These are phyloP conservation scores for Rhinatrema bivittatum DNA, from an alignment of 2,797 vertebrate genomes.

Conservation along the genomic window DNA sequence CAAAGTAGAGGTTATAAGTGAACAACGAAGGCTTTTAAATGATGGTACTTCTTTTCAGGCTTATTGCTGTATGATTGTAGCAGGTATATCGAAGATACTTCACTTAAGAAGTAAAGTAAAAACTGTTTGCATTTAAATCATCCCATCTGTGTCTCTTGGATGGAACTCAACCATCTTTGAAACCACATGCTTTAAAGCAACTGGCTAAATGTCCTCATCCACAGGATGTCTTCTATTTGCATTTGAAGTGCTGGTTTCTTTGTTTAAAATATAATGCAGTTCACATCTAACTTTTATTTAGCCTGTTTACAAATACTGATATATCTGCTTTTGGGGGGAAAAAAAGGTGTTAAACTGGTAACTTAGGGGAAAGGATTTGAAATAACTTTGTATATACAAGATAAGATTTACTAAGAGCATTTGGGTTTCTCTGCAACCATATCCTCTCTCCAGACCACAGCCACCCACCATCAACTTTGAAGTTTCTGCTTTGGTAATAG, in stretches of 20 bases:
- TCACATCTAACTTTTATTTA: constrained; percentile 37
- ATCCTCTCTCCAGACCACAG: constrained; percentile 18
- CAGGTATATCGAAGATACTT: constrained; percentile 47
- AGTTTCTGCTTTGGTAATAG: constrained; percentile 20
- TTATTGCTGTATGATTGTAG: constrained; percentile 32
- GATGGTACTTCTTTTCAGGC: constrained; percentile 22
- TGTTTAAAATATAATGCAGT: constrained; percentile 50
- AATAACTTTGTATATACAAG: constrained; percentile 21
- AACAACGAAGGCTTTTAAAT: constrained; percentile 30
- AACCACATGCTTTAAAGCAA: constrained; percentile 59
- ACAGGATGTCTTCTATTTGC: constrained; percentile 64
- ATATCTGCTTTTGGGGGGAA: constrained; percentile 28
- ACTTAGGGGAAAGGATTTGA: constrained; percentile 31
- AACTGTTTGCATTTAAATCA: constrained; percentile 60
- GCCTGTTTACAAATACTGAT: constrained; percentile 44
- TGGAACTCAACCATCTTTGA: constrained; percentile 44
- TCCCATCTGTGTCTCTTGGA: constrained; percentile 65
- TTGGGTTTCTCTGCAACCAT: constrained; percentile 7
- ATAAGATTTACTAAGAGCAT: constrained; percentile 32
- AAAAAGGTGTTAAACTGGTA: constrained; percentile 31
- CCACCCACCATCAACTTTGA: constrained; percentile 33
- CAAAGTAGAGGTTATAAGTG: constrained; percentile 7
- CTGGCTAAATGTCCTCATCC: constrained; percentile 51
- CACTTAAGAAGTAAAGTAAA: constrained; percentile 52
- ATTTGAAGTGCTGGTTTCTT: constrained; percentile 45